A percentile compares a stretch with the other conserved stretches of the same genome.
These are phyloP conservation scores for Drepana falcataria DNA, from an alignment of 2,888 invertebrate genomes.

Conservation along the genomic window DNA sequence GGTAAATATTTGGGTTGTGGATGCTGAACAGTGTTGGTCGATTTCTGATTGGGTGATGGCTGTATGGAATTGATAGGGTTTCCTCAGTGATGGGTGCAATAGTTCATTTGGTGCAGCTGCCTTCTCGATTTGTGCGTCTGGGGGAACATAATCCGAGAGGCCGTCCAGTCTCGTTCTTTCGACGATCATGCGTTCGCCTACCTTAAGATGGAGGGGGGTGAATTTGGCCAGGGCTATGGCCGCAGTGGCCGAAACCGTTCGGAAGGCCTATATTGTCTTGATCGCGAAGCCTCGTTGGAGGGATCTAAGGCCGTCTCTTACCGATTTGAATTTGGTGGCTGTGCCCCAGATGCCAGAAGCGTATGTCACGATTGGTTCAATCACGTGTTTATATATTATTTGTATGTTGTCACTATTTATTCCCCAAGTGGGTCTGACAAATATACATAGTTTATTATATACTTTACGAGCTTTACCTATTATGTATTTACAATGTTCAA, in stretches of 20 bases:
- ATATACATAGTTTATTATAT: slow-evolving; percentile 2
- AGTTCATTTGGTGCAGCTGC: not conserved
- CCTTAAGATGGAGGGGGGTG: slow-evolving; percentile 9
- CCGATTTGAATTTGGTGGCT: not conserved
- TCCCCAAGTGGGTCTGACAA: slow-evolving; percentile 9
- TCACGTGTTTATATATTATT: slow-evolving; percentile 10
- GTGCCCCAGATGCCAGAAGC: slow-evolving; percentile 12
- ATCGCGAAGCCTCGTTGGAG: slow-evolving; percentile 14
- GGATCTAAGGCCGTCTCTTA: not conserved
- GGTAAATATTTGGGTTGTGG: no score
- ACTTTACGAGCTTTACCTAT: slow-evolving; percentile 6
- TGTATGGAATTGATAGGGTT: no score
- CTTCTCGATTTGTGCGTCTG: slow-evolving; percentile 1
- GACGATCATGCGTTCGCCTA: not conserved
- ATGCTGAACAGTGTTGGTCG: no score
- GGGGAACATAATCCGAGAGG: not conserved
- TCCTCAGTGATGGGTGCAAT: slow-evolving; percentile 2
- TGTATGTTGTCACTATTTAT: slow-evolving; percentile 6
- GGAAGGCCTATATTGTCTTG: slow-evolving; percentile 10
- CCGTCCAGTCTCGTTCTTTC: not conserved
- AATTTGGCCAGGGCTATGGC: slow-evolving; percentile 11
- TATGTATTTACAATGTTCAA: slow-evolving; percentile 1
- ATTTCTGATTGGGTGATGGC: no score
- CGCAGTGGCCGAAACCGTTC: slow-evolving; percentile 8
- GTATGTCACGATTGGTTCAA: slow-evolving; percentile 15